A percentile compares a stretch with the other conserved stretches of the same genome.
phyloP scores from a whole-genome alignment of 2,888 invertebrate genomes.

The Bellardia pandia region DNA sequence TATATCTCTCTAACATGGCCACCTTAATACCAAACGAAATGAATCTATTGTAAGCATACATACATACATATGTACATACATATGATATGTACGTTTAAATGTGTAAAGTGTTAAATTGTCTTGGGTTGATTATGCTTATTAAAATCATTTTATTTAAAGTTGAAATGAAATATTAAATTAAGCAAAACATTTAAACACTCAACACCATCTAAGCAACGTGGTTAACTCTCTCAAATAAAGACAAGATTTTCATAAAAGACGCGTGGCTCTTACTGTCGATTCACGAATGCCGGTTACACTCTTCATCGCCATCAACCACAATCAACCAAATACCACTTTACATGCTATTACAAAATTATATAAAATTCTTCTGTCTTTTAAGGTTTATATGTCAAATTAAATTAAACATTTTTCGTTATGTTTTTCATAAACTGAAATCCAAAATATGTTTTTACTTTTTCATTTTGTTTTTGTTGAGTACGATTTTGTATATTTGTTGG shows the following conservation, averaged over 20 bases:
- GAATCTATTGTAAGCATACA: not conserved
- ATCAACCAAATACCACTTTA: constrained; percentile 15
- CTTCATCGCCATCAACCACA: not conserved
- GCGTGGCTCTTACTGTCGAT: constrained; percentile 21
- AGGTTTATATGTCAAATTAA: not conserved
- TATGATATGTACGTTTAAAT: not conserved
- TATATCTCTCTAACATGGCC: too few species aligned
- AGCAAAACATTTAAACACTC: constrained; percentile 1
- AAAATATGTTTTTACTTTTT: constrained; percentile 1
- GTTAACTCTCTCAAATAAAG: not conserved
- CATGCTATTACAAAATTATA: not conserved
- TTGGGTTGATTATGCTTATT: constrained; percentile 25
- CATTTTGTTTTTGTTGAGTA: constrained; percentile 1
- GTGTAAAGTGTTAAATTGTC: not conserved
- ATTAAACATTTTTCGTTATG: not conserved
- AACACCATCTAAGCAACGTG: not conserved
- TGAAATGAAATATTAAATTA: constrained; percentile 42
- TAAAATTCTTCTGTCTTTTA: not conserved
- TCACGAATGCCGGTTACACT: constrained; percentile 36
- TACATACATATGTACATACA: not conserved
- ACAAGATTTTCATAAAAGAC: constrained; percentile 23
- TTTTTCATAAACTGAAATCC: constrained; percentile 8
- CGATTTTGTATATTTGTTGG: not conserved
- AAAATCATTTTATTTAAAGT: not conserved
- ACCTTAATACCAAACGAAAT: not conserved